Evolutionary conservation across 2,113 vertebrate genomes (phyloP).

Genomic region (Equus przewalskii): DNA sequence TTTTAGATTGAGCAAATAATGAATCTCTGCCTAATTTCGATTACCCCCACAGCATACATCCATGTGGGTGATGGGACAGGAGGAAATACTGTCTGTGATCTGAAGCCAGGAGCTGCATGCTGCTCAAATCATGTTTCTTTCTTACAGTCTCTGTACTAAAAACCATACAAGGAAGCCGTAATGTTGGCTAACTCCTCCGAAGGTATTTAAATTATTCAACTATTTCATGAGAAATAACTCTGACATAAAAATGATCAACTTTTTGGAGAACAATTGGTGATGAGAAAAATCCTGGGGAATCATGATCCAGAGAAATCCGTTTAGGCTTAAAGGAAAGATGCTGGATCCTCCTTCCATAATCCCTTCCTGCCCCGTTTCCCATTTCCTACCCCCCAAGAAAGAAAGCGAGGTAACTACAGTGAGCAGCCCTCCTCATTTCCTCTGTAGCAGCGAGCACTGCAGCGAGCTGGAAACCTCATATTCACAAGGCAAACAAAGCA

Average conservation of each 20-base stretch:
- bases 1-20: conserved; percentile 73
- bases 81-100: conserved; percentile 72
- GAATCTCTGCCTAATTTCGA: conserved; percentile 69
- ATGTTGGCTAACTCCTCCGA: conserved; percentile 81
- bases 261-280: conserved; percentile 73
- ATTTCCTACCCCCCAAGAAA: conserved; percentile 42
- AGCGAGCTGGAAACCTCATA: conserved; percentile 90
- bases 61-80: conserved; percentile 2
- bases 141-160: conserved; percentile 40
- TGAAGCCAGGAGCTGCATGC: conserved; percentile 62
- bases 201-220: conserved; percentile 81
- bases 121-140: conserved; percentile 71
- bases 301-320: conserved; percentile 61
- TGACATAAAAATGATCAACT: conserved; percentile 77
- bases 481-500: conserved; percentile 98
- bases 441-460: conserved; percentile 88
- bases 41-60: not conserved
- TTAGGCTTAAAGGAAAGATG: conserved; percentile 76
- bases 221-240: conserved; percentile 81
- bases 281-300: conserved; percentile 76
- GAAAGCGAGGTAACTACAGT: conserved; percentile 67
- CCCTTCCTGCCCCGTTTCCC: not conserved
- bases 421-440: conserved; percentile 87
- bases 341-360: conserved; percentile 14
- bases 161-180: conserved; percentile 52